Evolutionary conservation across 2,797 vertebrate species (phyloP).

Genomic region (Lepus townsendii): DNA sequence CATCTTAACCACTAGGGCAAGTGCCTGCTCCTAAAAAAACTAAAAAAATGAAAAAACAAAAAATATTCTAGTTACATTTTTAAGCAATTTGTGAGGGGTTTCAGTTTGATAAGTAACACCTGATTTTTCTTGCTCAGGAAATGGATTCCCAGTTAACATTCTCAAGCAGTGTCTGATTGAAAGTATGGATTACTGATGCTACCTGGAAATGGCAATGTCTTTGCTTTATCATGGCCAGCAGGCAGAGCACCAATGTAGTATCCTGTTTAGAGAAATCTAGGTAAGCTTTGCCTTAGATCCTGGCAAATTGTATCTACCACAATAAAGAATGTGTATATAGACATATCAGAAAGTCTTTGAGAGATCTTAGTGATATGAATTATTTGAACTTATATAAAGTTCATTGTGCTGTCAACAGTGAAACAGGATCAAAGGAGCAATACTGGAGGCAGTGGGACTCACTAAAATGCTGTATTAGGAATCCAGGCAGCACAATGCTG

Average conservation of each 20-base stretch:
- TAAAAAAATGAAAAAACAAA: neutral
- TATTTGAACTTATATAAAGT: slow-evolving; percentile 14
- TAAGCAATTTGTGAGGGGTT: neutral
- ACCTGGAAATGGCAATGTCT: neutral
- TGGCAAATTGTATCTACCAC: neutral
- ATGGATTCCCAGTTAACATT: neutral
- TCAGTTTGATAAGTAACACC: neutral
- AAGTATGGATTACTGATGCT: neutral
- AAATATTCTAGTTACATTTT: neutral
- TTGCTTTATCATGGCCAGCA: neutral
- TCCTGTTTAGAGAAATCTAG: neutral
- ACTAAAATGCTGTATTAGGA: neutral
- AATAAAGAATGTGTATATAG: slow-evolving; percentile 19
- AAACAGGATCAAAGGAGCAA: neutral
- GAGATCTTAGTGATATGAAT: neutral
- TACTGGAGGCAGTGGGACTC: neutral
- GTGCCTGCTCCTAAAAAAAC: no score
- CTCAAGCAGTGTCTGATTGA: neutral
- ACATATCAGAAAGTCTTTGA: neutral
- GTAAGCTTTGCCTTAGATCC: neutral
- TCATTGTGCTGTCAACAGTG: neutral
- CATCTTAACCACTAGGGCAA: no score
- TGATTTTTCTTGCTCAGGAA: neutral
- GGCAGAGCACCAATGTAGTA: neutral
- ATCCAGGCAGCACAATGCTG: neutral